Evolutionary conservation across 1,140 invertebrate species (phyloP), one percentile per base, ranked within the genome.

Genomic region (Eriocheir sinensis): DNA sequence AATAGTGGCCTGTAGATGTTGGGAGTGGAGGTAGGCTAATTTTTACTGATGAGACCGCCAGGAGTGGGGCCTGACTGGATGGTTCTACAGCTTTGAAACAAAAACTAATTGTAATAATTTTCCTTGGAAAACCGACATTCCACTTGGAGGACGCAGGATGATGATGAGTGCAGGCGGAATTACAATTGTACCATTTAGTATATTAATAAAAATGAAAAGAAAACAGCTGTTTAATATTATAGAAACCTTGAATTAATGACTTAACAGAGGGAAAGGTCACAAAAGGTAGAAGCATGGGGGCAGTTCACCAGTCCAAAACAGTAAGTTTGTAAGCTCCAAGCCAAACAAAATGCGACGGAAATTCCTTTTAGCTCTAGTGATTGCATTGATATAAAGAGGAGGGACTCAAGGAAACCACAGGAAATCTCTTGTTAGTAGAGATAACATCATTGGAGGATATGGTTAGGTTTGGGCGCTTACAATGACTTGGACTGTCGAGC

Each of bases 171-270:
- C 60, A 72, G 60, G 60, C 60, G 17, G 6, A 72, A 72, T n/a
- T 72, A 72, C 60, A 72, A 72, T 72, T 72, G 60, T 72, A 72
- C 60, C n/a, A n/a, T 72, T 72, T n/a, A 72, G 27, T n/a, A 72
- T 72, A 72, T n/a, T n/a, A 72, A 72, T 72, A 72, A 72, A 72
- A 4, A 72, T 6, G n/a, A 53, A 21, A 53, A 53, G 12, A 17
- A 1, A 53, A 17, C 48, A 53, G 12, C 12, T 53, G 48, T 53
- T 53, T 53, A 21, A 53, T 53, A 53, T n/a, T n/a, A n/a, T n/a
- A n/a, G n/a, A n/a, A n/a, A 2, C 48, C 48, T 53, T 53, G 48
- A 53, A 53, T 53, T 17, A 53, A 21, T 53, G 8, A 53, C 48
- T 53, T 53, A 0, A 9, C 21, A 53, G 48, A 53, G 9, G 8